Evolutionary conservation across 2,113 vertebrate species (phyloP).

Genomic region (Gallinago jamesoni): DNA sequence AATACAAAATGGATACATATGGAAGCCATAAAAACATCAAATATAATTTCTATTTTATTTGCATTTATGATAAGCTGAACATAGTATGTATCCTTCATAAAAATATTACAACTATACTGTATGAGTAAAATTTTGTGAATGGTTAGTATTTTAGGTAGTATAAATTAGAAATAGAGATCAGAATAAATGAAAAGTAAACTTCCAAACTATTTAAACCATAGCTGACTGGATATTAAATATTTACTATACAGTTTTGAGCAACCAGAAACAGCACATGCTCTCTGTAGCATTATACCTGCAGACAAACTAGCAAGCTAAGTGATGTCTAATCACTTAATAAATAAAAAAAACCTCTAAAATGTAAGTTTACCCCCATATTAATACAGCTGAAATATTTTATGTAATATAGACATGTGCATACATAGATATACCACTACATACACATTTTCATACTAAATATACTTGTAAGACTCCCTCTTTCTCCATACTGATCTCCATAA

Average conservation of each 20-base stretch:
- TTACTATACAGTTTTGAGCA: not conserved
- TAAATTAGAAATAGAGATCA: not conserved
- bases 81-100: not conserved
- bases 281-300: not conserved
- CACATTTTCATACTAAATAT: not conserved
- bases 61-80: not conserved
- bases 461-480: not conserved
- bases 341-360: not conserved
- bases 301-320: not conserved
- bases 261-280: not conserved
- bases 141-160: not conserved
- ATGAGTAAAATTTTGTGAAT: not conserved
- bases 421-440: not conserved
- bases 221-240: not conserved
- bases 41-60: not conserved
- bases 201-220: not conserved
- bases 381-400: not conserved
- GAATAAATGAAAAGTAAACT: not conserved
- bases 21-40: not conserved
- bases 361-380: not conserved
- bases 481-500: not conserved
- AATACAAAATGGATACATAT: not conserved
- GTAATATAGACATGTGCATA: not conserved
- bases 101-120: rapidly evolving
- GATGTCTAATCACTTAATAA: not conserved